Base-by-base conservation (phyloP, 2,888 invertebrate genomes). In the Pycnomerus fuliginosus region DNA sequence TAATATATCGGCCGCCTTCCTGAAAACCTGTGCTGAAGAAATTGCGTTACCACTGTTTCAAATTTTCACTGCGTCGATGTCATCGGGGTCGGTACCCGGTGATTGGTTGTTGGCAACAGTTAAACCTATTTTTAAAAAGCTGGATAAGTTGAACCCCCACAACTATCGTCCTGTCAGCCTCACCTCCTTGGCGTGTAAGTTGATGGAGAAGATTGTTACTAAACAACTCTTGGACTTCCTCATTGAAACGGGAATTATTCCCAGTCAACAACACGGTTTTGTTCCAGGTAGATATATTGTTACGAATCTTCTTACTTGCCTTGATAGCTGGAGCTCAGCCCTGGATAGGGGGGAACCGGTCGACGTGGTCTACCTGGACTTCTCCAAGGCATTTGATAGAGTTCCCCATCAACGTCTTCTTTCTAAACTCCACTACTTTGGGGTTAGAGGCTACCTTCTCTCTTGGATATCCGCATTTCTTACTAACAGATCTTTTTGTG, bases 241-340 rank as follows among this genome's bases (percentile, higher is more conserved):
- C 3, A 13, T 2, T 16, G 15, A 14, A 13, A 4, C 10, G 3
- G 2, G 5, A 2, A 14, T 30, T 13, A 13, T 30, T 13, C 30
- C 30, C 5, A 2, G 3, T 3, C 3, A 30, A 30, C 12, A 30
- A 11, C 14, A 30, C 14, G 14, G 30, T 14, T 30, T 30, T 30
- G 8, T 13, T 8, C 2, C 30, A 3, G 3, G 15, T 1, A 15
- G 14, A 11, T 30, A 13, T 13, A 16, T 14, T 8, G 14, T 29
- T 10, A 29, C 16, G 2, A 29, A 29, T 29, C 16, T 29, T 14
- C n/a, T 29, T n/a, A 11, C n/a, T 14, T 29, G 29, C 14, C 2
- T 29, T 5, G 14, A 29, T 29, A 3, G 8, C 29, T 29, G 3
- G 29, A 29, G 3, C n/a, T 8, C 3, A 3, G 12, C 3, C 3